Conservation (phyloP, 1,140 invertebrate species). For the Amyelois transitella region DNA sequence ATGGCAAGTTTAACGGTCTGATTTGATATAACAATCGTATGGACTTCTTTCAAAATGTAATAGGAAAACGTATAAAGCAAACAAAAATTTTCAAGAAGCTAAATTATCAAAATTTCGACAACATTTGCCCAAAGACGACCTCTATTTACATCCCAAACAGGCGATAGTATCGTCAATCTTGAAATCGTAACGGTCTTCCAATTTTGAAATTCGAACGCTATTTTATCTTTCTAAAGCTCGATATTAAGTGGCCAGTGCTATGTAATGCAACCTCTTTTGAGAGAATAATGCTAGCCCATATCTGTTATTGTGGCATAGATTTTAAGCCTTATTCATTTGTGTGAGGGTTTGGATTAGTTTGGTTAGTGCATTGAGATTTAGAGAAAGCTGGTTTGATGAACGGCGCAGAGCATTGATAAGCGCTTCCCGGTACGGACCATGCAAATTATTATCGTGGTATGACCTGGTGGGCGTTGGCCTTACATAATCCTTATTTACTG, state of each 20-base stretch:
- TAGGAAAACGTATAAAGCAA: no score
- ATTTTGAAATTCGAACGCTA: constrained; percentile 41
- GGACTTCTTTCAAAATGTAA: no score
- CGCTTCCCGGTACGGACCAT: constrained; percentile 50
- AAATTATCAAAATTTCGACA: not conserved
- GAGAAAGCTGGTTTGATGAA: constrained; percentile 57
- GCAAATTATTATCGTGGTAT: constrained; percentile 60
- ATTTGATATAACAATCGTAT: no score
- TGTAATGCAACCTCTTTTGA: constrained; percentile 7
- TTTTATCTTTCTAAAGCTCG: constrained; percentile 39
- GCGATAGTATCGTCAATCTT: constrained; percentile 28
- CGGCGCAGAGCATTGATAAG: constrained; percentile 43
- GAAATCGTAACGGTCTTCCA: constrained; percentile 14
- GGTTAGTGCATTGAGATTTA: constrained; percentile 12
- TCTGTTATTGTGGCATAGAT: not conserved
- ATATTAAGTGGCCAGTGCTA: constrained; percentile 31
- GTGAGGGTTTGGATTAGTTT: constrained; percentile 11
- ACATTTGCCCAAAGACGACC: not conserved
- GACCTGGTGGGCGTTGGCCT: constrained; percentile 50
- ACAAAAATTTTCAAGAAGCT: no score
- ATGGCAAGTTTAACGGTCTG: no score
- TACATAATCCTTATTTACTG: constrained; percentile 44
- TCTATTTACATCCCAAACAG: constrained; percentile 4
- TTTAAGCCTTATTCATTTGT: not conserved
- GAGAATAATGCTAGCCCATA: constrained; percentile 4